Base-by-base conservation (phyloP, 2,113 vertebrate genomes). In the Callithrix jacchus region DNA sequence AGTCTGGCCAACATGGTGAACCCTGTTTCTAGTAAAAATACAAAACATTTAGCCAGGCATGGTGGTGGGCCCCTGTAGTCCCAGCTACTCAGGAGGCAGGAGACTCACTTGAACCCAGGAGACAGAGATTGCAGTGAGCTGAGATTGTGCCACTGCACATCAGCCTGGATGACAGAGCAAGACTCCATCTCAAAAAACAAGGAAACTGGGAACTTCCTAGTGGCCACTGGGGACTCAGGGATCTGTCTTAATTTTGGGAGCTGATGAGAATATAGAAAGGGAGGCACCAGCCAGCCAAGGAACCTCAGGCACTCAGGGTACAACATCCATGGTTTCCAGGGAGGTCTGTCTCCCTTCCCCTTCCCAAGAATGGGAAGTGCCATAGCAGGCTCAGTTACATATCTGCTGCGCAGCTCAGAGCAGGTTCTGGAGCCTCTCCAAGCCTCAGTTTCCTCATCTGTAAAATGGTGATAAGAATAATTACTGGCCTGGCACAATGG, bases 301-400 rank as follows among this genome's bases (percentile, higher is more conserved):
- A 18, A 37, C 86, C 27, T 35, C 1, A 16, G 21, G 27, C 27
- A 12, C 6, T 6, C 6, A 6, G 0, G 30, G 9, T 12, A 30
- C 6, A 3, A 6, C 79, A 40, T 5, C 49, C 61, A 0, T 30
- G 17, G 76, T 74, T 64, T 64, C 49, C 4, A 23, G 8, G 3
- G 21, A 25, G 18, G 8, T 18, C 74, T 35, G 42, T 40, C 25
- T 5, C 8, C 85, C 32, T 30, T 20, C 21, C 35, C 42, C 35
- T 45, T 21, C 52, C 32, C 8, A 20, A 77, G 95, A 88, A 30
- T 2, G 6, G 25, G 23, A 49, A 20, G 47, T 27, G 2, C 16
- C 21, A 25, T 17, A 45, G 23, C 80, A 58, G 58, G 32, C 79
- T 77, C 23, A 13, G 17, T 45, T 71, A 3, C 49, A 32, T 49